Base-by-base conservation (phyloP, 2,888 invertebrate genomes). In the Coecobrya sp. region DNA sequence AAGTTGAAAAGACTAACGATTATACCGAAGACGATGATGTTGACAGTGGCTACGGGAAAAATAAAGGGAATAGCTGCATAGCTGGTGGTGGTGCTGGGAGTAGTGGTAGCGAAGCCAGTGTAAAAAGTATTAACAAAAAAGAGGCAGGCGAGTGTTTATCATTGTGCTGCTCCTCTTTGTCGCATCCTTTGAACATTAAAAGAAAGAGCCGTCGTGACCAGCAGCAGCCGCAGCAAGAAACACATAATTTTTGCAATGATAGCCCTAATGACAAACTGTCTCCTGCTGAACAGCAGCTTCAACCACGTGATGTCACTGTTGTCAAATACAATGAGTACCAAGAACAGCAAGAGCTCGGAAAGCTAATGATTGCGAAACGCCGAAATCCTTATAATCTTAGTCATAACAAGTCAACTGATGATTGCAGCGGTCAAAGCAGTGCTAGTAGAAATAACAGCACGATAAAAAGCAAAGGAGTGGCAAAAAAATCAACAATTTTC, bases 151-250 rank as follows among this genome's bases (percentile, higher is more conserved):
- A 92, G 36, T 92, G 92, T 86, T 89, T 92, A 45, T 92, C 89
- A 70, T 27, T 92, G 7, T 92, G 92, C 92, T 92, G 92, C 89
- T 92, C 92, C 85, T 92, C 92, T 88, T 68, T 92, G 85, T 92
- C 92, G 85, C 92, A 92, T 92, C 92, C 92, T 89, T 86, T 92
- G 92, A 92, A 92, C 92, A 89, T 92, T 49, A 92, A 92, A 59
- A 62, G 92, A 85, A 92, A 92, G 62, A 88, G 81, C 52, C 70
- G 36, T 42, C 70, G 68, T 42, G 42, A 79, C 55, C 73, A 85
- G 52, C 45, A 84, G 68, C 42, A 84, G n/a, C n/a, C n/a, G 49
- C 45, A 85, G 45, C 22, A 62, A 65, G 79, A 87, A 65, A 55
- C 27, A 22, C 30, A 76, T 76, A 76, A 85, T 65, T 86, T 90